Evolutionary conservation across 2,797 vertebrate genomes (phyloP).

Genomic region (Alfaro cultratus): DNA sequence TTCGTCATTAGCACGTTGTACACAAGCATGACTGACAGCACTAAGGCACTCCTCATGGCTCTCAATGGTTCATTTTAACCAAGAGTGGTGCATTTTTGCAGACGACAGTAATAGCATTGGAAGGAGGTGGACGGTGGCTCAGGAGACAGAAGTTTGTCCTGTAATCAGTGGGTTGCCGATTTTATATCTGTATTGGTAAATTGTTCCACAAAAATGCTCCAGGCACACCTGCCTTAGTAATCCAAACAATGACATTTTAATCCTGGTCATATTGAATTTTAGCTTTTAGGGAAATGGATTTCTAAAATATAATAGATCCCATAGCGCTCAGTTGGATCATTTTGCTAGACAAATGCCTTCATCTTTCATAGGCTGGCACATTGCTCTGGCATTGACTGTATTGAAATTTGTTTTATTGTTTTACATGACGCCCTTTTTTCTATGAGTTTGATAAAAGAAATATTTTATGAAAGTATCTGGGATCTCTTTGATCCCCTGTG

Average conservation of each 20-base stretch:
- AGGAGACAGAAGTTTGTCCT: background rate
- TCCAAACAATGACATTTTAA: background rate
- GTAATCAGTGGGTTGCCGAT: background rate
- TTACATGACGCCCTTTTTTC: background rate
- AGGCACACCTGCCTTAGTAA: background rate
- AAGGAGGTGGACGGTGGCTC: background rate
- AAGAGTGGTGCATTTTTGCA: no score
- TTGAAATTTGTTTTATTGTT: conserved; percentile 32
- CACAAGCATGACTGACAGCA: no score
- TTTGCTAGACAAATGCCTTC: background rate
- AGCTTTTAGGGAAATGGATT: background rate
- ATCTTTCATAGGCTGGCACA: background rate
- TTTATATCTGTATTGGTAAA: background rate
- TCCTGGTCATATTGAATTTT: background rate
- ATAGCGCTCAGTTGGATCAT: background rate
- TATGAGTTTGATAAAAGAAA: conserved; percentile 28
- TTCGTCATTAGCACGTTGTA: no score
- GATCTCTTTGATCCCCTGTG: conserved; percentile 32
- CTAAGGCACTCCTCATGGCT: no score
- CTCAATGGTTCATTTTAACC: no score
- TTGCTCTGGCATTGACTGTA: background rate
- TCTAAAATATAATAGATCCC: background rate
- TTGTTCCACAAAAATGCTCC: background rate
- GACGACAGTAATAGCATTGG: no score
- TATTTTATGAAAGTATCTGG: conserved; percentile 26